Conservation (phyloP, 2,113 vertebrate genomes). For the Solenodon paradoxus region DNA sequence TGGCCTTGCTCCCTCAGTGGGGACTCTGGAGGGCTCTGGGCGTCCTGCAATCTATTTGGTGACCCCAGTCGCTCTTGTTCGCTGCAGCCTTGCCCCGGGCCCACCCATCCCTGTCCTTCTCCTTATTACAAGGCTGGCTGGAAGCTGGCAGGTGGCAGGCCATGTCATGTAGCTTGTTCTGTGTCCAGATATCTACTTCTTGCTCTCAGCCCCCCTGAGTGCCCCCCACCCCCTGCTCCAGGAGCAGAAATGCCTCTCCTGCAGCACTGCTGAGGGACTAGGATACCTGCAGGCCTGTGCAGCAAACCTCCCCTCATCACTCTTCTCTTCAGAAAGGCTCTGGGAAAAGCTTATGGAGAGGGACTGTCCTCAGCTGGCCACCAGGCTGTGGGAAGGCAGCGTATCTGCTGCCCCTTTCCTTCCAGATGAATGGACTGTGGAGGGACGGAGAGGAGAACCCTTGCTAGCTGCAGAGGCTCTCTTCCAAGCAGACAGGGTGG, state of each 20-base stretch:
- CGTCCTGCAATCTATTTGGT: neutral
- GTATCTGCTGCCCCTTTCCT: neutral
- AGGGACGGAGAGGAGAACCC: neutral
- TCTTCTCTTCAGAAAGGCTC: too few species aligned
- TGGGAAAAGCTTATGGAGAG: neutral
- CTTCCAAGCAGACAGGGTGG: neutral
- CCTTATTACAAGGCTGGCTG: neutral
- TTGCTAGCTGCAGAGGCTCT: neutral
- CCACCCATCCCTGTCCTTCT: neutral
- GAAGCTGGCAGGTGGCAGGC: neutral
- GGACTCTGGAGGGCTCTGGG: neutral
- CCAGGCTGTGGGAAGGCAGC: too few species aligned
- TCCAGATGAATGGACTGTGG: neutral
- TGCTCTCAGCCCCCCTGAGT: neutral
- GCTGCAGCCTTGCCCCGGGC: neutral
- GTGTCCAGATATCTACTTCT: neutral
- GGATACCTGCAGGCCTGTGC: neutral
- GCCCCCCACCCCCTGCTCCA: neutral
- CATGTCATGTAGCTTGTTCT: neutral
- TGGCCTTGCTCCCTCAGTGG: neutral
- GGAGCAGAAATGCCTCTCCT: neutral
- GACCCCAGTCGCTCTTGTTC: neutral
- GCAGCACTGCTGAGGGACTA: too few species aligned
- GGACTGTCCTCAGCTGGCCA: neutral
- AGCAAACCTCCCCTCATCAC: neutral